These are phyloP conservation scores for Cydia fagiglandana DNA, from an alignment of 1,140 invertebrate genomes.

Conservation along the genomic window DNA sequence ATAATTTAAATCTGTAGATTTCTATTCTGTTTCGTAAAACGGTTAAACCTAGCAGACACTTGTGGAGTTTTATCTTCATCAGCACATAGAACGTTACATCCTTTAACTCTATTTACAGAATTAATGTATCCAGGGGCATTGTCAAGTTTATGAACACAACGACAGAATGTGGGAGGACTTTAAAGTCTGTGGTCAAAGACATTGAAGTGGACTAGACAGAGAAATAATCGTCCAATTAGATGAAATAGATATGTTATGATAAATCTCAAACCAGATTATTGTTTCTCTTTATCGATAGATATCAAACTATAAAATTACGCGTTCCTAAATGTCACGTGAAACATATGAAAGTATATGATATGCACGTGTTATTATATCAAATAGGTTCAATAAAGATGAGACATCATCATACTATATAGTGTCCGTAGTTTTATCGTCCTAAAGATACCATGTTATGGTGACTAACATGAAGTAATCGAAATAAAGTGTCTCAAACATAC, in stretches of 20 bases:
- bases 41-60: no score
- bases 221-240: not conserved
- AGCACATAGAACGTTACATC: not conserved
- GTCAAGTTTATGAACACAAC: constrained; percentile 68
- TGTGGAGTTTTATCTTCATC: constrained; percentile 22
- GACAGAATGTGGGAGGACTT: constrained; percentile 46
- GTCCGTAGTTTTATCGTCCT: not conserved
- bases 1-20: no score
- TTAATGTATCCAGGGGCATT: constrained; percentile 56
- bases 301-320: no score
- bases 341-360: no score
- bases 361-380: no score
- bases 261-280: no score
- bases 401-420: not conserved
- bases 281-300: no score
- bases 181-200: not conserved
- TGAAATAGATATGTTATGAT: no score
- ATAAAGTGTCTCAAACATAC: not conserved
- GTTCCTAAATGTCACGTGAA: no score
- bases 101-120: constrained; percentile 51
- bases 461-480: not conserved
- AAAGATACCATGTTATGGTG: not conserved
- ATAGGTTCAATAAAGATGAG: not conserved
- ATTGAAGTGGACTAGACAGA: not conserved
- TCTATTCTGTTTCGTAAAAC: no score